Base-by-base conservation (phyloP, 2,888 invertebrate species). In the Nemoura dubitans region DNA sequence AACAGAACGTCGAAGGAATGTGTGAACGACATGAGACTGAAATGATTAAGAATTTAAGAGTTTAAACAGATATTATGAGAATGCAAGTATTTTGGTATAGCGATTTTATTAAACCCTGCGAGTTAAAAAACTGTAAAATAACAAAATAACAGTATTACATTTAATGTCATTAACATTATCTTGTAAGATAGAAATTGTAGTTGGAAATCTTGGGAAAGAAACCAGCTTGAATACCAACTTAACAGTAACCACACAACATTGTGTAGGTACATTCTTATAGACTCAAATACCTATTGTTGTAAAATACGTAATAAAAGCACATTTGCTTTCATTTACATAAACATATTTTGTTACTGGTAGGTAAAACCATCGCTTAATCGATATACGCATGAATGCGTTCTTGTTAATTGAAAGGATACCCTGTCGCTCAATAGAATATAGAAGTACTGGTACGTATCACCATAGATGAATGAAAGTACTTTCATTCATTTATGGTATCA, bases 41-140 rank as follows among this genome's bases (percentile, higher is more conserved):
- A 84, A 84, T 28, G 84, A 84, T 84, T 84, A 84, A 76, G 84
- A 84, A 84, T 84, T 84, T 76, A 84, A 84, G 84, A 84, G 84
- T 84, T 84, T 84, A 84, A 84, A 83, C 26, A 84, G 84, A 84
- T 84, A 84, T 81, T 59, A 84, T 76, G 84, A 84, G 84, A 76
- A 84, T 84, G 84, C 59, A 84, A 84, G 84, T 84, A 84, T 84
- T 84, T 84, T 84, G 84, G 84, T 84, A 84, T 29, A 81, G 81
- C 78, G 29, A 81, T 81, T 81, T 81, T 81, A 28, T 81, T 81
- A 81, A 81, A 84, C 84, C 84, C 84, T 76, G 84, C 84, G 59
- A 59, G 26, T 84, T 76, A 84, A 26, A 3, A 59, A 76, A 29
- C 59, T 84, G 59, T 59, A 10, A 84, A 83, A 83, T 83, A 42